Evolutionary conservation across 2,888 invertebrate species (phyloP), one percentile per base, ranked within the genome.

Genomic region (Spisula solida): DNA sequence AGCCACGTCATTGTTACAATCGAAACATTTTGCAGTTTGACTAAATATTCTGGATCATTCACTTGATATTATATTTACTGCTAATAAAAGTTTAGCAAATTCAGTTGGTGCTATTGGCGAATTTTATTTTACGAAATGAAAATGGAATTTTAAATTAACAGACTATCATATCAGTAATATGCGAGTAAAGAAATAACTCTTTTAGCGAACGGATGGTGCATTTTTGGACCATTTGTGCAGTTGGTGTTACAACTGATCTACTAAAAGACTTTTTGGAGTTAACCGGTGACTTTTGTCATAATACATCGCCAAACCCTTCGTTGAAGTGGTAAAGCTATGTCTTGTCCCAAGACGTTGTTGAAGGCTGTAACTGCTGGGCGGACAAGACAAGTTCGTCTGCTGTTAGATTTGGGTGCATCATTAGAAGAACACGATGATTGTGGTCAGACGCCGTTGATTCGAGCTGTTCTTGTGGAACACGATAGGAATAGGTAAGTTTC

Each of bases 361-460:
- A 93, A 93, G 83, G 94, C 94, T 25, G 93, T 94, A n/a, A 90
- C 91, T 25, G 92, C 94, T 0, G 94, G 93, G 29, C 80, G 93
- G 14, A 78, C 88, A 12, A 79, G 92, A 82, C 93, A 94, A 85
- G 94, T 94, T 70, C 92, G 93, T 83, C 92, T 94, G 82, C 88
- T 94, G 14, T 78, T 93, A n/a, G 93, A 94, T 31, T 86, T 92
- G 0, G 93, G 93, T 14, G 85, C 93, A 2, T 86, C 88, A 0
- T 83, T 87, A 25, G 88, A 93, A 16, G 90, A 90, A 29, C 81
- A 85, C 6, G 94, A 94, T 66, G 94, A 94, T 41, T 94, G 93
- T 85, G 94, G 93, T 81, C 94, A 94, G 88, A 94, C 94, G 41
- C 88, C 94, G 1, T 87, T 94, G 0, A 94, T 94, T 20, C 85